Evolutionary conservation across 2,888 invertebrate species (phyloP).

Genomic region (Andrena flavipes): DNA sequence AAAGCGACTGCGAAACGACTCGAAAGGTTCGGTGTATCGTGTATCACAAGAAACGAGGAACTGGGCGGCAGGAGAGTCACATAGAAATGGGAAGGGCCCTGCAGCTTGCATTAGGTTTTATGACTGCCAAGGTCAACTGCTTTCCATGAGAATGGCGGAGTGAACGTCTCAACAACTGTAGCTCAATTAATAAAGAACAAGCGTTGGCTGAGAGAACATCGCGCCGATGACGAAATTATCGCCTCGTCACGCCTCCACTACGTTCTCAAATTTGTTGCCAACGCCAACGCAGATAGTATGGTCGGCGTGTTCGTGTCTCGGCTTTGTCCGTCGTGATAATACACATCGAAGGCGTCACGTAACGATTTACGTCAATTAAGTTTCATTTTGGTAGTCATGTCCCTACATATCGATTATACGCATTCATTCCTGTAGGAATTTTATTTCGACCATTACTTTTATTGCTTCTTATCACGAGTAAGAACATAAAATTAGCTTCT

Average conservation of each 20-base stretch:
- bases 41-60: constrained; percentile 39
- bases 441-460: background rate
- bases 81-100: constrained; percentile 27
- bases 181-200: constrained; percentile 51
- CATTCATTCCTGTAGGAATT: background rate
- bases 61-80: constrained; percentile 31
- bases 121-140: constrained; percentile 62
- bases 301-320: background rate
- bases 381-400: background rate
- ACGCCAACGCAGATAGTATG: background rate
- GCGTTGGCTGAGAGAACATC: constrained; percentile 3
- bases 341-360: background rate
- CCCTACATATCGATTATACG: background rate
- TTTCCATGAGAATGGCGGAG: constrained; percentile 63
- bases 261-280: constrained; percentile 2
- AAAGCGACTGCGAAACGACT: constrained; percentile 38
- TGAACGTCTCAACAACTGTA: constrained; percentile 27
- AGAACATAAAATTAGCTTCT: background rate
- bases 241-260: background rate
- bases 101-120: constrained; percentile 53
- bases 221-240: constrained; percentile 25
- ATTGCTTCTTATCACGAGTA: background rate
- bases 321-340: background rate
- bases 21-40: constrained; percentile 31
- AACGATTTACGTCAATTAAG: background rate